Evolutionary conservation across 2,888 invertebrate species (phyloP).

Genomic region (Zygothrica quintamaculata): DNA sequence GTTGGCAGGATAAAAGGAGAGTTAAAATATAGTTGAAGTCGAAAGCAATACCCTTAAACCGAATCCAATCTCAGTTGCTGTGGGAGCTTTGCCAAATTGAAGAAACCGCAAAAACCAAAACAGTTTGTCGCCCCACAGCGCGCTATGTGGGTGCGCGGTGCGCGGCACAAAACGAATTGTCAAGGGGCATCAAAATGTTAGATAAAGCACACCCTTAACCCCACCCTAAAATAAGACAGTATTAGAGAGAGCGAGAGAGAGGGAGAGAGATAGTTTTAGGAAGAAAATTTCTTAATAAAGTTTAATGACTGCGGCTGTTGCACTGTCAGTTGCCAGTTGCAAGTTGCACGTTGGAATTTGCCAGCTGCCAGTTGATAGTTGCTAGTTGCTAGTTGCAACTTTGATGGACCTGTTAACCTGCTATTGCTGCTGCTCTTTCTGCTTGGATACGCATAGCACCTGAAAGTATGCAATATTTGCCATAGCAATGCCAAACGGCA

Average conservation of each 20-base stretch:
- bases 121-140: constrained; percentile 40
- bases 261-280: constrained; percentile 52
- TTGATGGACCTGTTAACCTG: constrained; percentile 67
- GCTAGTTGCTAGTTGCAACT: constrained; percentile 56
- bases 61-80: constrained; percentile 42
- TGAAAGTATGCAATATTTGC: constrained; percentile 65
- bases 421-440: too few species aligned
- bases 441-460: constrained; percentile 18
- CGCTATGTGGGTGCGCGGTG: neutral
- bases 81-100: constrained; percentile 47
- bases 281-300: constrained; percentile 73
- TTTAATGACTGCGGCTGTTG: constrained; percentile 75
- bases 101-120: constrained; percentile 53
- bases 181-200: constrained; percentile 31
- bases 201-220: constrained; percentile 39
- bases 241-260: too few species aligned
- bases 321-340: constrained; percentile 32
- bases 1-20: constrained; percentile 12
- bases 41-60: constrained; percentile 1
- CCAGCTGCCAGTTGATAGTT: constrained; percentile 28
- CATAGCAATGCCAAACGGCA: constrained; percentile 7
- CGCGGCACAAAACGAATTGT: constrained; percentile 31
- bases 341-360: neutral
- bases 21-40: constrained; percentile 16
- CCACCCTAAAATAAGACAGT: too few species aligned